Evolutionary conservation across 2,888 invertebrate genomes (phyloP), one percentile per base, ranked within the genome.

Genomic region (Ypsolopha scabrella): DNA sequence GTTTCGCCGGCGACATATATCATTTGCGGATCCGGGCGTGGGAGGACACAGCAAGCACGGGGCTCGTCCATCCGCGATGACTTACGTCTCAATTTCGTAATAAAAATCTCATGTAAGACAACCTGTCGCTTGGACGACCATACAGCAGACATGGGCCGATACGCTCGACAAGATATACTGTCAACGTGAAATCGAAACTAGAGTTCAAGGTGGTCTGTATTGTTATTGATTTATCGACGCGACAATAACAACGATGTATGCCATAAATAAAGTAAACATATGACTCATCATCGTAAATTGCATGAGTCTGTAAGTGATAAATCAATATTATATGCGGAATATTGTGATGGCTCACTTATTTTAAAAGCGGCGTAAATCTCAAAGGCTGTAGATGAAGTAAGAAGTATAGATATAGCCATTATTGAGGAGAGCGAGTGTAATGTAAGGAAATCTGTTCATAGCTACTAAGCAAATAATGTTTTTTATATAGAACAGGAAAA

Each of bases 141-240:
- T 80, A 76, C 75, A 73, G 74, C 57, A 70, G 68, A 79, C 73
- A 78, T 78, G 72, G 74, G 70, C 68, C 67, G 83, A 74, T 80
- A 76, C 80, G 79, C 79, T 75, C 62, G 72, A 76, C 63, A 67
- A 68, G 75, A 75, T 70, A 63, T 67, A 70, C 24, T 70, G 69
- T 73, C 68, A 68, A 68, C 64, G 65, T 66, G 81, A 80, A 80
- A 82, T 76, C 67, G 68, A 78, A 75, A 65, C 80, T 67, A 54
- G 72, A 67, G 74, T 75, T 78, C 81, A 85, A 83, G 81, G 83
- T 65, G 65, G 65, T 57, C 61, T 63, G 57, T 59, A 60, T 57
- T 65, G 41, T 39, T 44, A 70, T 67, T 67, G 65, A 72, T 76
- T 72, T 68, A 70, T 63, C 58, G 66, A 60, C 59, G 59, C 58